Evolutionary conservation across 2,113 vertebrate species (phyloP), one percentile per base, ranked within the genome.

Genomic region (Pyxicephalus adspersus): DNA sequence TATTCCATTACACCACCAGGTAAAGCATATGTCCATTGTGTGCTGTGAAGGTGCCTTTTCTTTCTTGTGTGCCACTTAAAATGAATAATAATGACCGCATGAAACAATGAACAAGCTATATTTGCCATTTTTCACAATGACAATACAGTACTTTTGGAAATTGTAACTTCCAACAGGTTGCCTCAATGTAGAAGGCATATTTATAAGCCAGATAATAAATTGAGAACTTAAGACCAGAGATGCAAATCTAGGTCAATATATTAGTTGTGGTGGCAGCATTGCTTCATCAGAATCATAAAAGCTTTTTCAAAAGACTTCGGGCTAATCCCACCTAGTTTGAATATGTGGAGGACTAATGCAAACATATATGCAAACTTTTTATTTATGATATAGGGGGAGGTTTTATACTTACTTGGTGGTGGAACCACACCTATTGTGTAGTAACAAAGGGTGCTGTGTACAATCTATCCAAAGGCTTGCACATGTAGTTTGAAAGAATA

Each of bases 321-420:
- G 19, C 13, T 7, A 51, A 34, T 28, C 25, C 45, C 28, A 26
- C n/a, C 50, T 73, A 31, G 9, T 81, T 73, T 81, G 57, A 64
- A 81, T 81, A 71, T 51, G 25, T 61, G 57, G 38, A 26, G 28
- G 63, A 52, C 58, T 70, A 54, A 72, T 80, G 67, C 77, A 80
- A 80, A 72, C 55, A 22, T 31, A 20, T 22, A 80, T 81, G 60
- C 68, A 73, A 81, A 81, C 8, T 45, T 25, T 55, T 64, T 2
- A 23, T 45, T 72, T 61, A 64, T 54, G 20, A 72, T 57, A 70
- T 58, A 68, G 28, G 16, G 16, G 38, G 22, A 22, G n/a, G 31
- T 75, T 38, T 31, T 22, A 22, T 9, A 25, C 11, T 28, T 52
- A 26, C 61, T 45, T 75, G 72, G 16, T 61, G 22, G 28, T 45